Percentiles rank a stretch among this genome's conserved stretches.
Conservation (phyloP, 37 sponge, comb jelly and placozoan genomes). For the Oopsacas minuta region DNA sequence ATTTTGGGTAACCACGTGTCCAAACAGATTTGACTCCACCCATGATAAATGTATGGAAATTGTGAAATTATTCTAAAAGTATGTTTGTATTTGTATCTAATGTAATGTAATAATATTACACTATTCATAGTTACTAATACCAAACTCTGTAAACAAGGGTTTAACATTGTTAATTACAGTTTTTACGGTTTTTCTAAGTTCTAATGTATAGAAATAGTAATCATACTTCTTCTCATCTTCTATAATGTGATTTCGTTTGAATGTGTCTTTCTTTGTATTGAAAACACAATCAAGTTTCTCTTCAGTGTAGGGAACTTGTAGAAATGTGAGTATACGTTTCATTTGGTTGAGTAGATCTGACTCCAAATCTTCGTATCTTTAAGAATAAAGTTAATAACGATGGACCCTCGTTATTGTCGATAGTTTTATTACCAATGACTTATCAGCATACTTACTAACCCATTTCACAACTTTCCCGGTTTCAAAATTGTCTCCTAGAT, state of each 20-base stretch:
- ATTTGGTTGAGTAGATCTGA: slow-evolving; percentile 14
- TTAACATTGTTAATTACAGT: background rate
- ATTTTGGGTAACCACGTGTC: too few species aligned
- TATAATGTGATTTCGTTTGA: background rate
- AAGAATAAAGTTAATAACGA: background rate
- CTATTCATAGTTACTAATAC: background rate
- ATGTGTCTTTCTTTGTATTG: background rate
- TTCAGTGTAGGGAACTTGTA: slow-evolving; percentile 23
- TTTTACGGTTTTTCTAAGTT: background rate
- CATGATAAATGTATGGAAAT: background rate
- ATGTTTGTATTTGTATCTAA: background rate
- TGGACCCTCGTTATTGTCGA: too few species aligned
- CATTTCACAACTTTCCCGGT: too few species aligned
- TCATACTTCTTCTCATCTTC: background rate
- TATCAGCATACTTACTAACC: too few species aligned
- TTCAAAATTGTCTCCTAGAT: too few species aligned
- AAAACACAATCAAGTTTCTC: slow-evolving; percentile 19
- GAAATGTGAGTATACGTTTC: slow-evolving; percentile 30
- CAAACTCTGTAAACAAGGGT: background rate
- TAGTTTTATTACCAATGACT: too few species aligned
- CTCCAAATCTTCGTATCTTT: background rate
- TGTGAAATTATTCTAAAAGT: background rate
- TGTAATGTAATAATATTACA: too few species aligned
- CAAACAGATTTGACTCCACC: too few species aligned
- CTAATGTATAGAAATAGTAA: background rate